Conservation (phyloP, 2,888 invertebrate species). For the Ophion ellenae region DNA sequence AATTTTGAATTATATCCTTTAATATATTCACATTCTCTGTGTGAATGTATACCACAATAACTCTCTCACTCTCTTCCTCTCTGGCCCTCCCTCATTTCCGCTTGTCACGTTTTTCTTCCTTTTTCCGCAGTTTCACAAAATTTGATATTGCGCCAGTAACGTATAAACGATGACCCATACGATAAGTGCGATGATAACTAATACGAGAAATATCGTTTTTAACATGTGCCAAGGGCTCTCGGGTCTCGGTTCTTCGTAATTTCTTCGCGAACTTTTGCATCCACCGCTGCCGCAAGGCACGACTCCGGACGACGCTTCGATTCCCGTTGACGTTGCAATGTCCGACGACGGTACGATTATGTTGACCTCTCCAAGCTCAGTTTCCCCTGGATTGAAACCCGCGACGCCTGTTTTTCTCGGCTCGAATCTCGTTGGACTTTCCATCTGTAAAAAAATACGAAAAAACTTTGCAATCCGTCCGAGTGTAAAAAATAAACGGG, state of each 20-base stretch:
- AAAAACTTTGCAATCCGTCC: not conserved
- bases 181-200: constrained; percentile 83
- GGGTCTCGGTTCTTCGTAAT: constrained; percentile 69
- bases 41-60: not conserved
- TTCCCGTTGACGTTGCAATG: constrained; percentile 71
- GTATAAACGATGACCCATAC: constrained; percentile 84
- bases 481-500: not conserved
- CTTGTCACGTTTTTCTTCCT: not conserved
- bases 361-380: constrained; percentile 79
- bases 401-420: constrained; percentile 70
- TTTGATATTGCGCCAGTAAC: constrained; percentile 78
- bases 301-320: constrained; percentile 56
- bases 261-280: constrained; percentile 73
- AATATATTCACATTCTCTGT: not conserved
- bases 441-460: constrained; percentile 83
- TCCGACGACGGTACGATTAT: constrained; percentile 68
- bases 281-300: constrained; percentile 75
- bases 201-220: constrained; percentile 84
- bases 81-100: no score
- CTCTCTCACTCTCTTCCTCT: not conserved
- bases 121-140: constrained; percentile 71
- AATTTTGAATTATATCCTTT: not conserved
- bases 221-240: constrained; percentile 85
- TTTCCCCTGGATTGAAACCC: constrained; percentile 74
- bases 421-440: constrained; percentile 80